Conservation (phyloP, 2,888 invertebrate genomes). For the Bhutanitis thaidina region DNA sequence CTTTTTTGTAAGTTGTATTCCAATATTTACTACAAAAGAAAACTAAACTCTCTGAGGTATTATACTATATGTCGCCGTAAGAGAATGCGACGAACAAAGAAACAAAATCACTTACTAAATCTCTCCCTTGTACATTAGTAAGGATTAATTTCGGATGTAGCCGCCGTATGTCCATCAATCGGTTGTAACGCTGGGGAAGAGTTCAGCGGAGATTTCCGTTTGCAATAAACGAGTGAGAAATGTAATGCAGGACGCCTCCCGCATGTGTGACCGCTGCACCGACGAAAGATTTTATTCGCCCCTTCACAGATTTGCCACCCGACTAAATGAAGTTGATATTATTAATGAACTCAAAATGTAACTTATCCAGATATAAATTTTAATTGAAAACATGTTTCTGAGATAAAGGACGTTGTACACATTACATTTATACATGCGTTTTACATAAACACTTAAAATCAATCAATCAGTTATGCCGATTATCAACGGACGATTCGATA, state of each 20-base stretch:
- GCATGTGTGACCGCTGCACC: conserved; percentile 37
- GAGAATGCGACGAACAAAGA: conserved; percentile 6
- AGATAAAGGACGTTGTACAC: conserved; percentile 8
- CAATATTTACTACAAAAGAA: too few species aligned
- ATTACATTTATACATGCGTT: conserved; percentile 17
- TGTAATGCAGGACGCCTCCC: conserved; percentile 36
- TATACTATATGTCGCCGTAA: too few species aligned
- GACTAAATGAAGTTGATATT: conserved; percentile 9
- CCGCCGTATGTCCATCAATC: conserved; percentile 62
- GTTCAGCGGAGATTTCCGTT: conserved; percentile 61
- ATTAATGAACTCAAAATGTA: background rate
- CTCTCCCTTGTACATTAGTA: conserved; percentile 16
- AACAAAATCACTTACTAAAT: conserved; percentile 16
- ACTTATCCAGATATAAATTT: conserved; percentile 4
- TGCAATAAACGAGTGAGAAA: conserved; percentile 63
- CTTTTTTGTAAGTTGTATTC: too few species aligned
- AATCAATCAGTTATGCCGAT: conserved; percentile 5
- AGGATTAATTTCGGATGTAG: conserved; percentile 50
- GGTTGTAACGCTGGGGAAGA: conserved; percentile 45
- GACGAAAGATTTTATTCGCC: conserved; percentile 60
- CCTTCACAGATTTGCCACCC: conserved; percentile 1
- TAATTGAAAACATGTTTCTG: conserved; percentile 13
- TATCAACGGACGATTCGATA: conserved; percentile 8
- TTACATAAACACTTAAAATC: conserved; percentile 15
- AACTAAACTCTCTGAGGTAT: too few species aligned